Percentiles rank a stretch among this genome's conserved stretches.
Evolutionary conservation across 2,113 vertebrate genomes (phyloP).

Genomic region (Apeltes quadracus): DNA sequence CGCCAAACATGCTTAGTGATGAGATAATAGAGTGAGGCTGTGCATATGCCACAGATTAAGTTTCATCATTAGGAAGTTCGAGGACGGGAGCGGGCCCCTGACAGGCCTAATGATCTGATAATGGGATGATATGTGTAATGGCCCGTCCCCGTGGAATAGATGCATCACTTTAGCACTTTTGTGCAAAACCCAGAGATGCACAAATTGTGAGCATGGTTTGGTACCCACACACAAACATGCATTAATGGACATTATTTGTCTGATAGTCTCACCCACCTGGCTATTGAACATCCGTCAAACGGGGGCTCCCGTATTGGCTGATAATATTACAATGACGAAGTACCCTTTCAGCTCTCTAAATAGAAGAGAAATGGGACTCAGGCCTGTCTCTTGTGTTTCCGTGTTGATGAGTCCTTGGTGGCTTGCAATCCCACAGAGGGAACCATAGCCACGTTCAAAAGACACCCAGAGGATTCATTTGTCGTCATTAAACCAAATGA

Average conservation of each 20-base stretch:
- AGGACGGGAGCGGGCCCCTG: slow-evolving; percentile 43
- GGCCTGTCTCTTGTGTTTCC: slow-evolving; percentile 17
- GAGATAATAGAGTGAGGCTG: slow-evolving; percentile 53
- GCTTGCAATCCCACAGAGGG: slow-evolving; percentile 16
- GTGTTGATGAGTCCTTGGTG: slow-evolving; percentile 17
- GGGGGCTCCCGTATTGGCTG: neutral
- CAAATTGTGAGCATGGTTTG: neutral
- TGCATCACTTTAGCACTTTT: slow-evolving; percentile 29
- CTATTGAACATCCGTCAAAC: slow-evolving; percentile 25
- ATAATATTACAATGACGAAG: slow-evolving; percentile 54
- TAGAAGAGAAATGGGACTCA: slow-evolving; percentile 54
- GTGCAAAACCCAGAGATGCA: slow-evolving; percentile 1
- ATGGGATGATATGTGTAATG: slow-evolving; percentile 62
- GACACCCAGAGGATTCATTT: slow-evolving; percentile 9
- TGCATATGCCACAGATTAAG: slow-evolving; percentile 61
- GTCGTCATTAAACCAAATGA: slow-evolving; percentile 32
- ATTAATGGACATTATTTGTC: slow-evolving; percentile 18
- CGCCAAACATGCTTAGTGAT: slow-evolving; percentile 35
- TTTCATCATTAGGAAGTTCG: slow-evolving; percentile 54
- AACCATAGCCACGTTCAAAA: slow-evolving; percentile 29
- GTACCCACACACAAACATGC: neutral
- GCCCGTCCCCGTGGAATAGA: slow-evolving; percentile 43
- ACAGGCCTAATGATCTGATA: slow-evolving; percentile 62
- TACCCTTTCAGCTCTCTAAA: slow-evolving; percentile 39
- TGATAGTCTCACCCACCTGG: slow-evolving; percentile 17